phyloP scores from a whole-genome alignment of 2,113 vertebrate species.

The Prochilodus magdalenae region DNA sequence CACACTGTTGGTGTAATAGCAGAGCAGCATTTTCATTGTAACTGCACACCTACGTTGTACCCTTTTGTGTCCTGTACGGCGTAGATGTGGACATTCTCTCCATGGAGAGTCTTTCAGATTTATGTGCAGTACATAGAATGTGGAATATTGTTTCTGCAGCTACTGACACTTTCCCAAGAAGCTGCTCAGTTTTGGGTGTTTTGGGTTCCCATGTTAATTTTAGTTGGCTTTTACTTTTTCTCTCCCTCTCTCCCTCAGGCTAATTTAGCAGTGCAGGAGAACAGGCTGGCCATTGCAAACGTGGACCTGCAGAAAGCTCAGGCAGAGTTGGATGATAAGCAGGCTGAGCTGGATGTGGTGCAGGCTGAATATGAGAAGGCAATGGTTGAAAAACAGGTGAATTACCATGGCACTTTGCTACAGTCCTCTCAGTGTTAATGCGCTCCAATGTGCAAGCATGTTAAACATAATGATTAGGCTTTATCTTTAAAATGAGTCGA shows the following conservation, averaged over 20 bases:
- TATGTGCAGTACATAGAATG: no score
- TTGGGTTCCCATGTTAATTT: neutral
- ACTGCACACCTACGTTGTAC: no score
- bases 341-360: conserved; percentile 84
- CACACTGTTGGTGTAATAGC: no score
- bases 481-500: neutral
- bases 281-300: conserved; percentile 79
- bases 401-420: neutral
- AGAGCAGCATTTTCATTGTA: no score
- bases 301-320: conserved; percentile 84
- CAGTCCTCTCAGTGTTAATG: no score
- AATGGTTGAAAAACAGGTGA: conserved; percentile 85
- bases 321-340: conserved; percentile 83
- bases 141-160: no score
- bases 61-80: no score
- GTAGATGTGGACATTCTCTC: no score
- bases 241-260: conserved; percentile 69
- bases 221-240: neutral
- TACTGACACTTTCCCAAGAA: no score
- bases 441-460: neutral
- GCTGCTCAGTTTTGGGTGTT: no score
- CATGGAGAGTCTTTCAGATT: no score
- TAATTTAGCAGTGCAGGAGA: conserved; percentile 86
- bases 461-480: neutral
- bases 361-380: conserved; percentile 84